Conservation (phyloP, 2,113 vertebrate species). For the Rhinogobius similis region DNA sequence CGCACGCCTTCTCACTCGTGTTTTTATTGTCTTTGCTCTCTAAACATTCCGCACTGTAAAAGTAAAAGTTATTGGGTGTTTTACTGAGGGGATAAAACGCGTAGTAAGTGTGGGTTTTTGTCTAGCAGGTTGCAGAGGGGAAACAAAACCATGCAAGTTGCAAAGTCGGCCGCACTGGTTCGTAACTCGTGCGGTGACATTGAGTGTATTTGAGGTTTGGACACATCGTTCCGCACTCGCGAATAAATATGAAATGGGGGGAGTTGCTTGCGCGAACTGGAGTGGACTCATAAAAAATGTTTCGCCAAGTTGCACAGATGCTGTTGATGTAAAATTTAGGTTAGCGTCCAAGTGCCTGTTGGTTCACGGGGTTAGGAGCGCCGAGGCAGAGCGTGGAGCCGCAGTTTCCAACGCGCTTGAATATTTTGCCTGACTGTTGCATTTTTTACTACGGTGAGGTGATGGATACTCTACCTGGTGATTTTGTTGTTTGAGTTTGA, state of each 20-base stretch:
- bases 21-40: conserved; percentile 27
- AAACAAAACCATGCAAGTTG: neutral
- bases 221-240: conserved; percentile 12
- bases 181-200: neutral
- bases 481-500: too few relatives aligned
- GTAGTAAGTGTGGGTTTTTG: conserved; percentile 1
- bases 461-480: neutral
- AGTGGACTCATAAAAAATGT: neutral
- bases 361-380: neutral
- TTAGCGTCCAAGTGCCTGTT: neutral
- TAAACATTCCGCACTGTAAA: conserved; percentile 11
- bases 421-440: neutral
- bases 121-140: neutral
- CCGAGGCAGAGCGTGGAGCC: too few relatives aligned
- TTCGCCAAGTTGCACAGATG: neutral
- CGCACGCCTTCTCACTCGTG: conserved; percentile 1
- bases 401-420: neutral
- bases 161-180: conserved; percentile 1
- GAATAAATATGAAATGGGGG: neutral
- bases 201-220: conserved; percentile 16
- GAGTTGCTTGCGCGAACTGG: neutral
- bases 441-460: neutral
- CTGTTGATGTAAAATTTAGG: conserved; percentile 1
- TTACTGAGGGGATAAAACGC: conserved; percentile 26
- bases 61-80: conserved; percentile 26